These are phyloP conservation scores for Edolisoma coerulescens DNA, from an alignment of 2,113 vertebrate genomes.

Conservation along the genomic window DNA sequence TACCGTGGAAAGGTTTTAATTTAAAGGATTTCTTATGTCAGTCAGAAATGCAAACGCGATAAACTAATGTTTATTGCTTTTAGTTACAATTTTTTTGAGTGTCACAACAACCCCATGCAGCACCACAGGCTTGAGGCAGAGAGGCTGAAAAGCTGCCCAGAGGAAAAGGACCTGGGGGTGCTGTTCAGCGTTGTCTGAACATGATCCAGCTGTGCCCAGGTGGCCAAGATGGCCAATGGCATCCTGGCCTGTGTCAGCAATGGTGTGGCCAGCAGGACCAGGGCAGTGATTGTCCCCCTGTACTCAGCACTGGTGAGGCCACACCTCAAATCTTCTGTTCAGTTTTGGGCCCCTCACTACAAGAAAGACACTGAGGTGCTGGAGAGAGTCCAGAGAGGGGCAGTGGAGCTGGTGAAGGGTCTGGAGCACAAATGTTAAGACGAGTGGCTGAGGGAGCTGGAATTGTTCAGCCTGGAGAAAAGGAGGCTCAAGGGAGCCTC, in stretches of 20 bases:
- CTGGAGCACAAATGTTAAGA: neutral
- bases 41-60: neutral
- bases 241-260: accelerated
- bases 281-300: neutral
- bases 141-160: neutral
- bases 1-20: neutral
- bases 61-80: neutral
- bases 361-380: neutral
- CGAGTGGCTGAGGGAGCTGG: neutral
- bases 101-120: neutral
- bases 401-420: accelerated
- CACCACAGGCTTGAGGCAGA: neutral
- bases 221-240: neutral
- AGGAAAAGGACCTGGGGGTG: neutral
- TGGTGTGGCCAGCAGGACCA: neutral
- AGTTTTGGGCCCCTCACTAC: neutral
- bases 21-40: neutral
- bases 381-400: neutral
- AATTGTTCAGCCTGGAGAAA: neutral
- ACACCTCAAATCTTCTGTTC: accelerated
- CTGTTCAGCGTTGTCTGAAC: too few relatives aligned
- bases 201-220: neutral
- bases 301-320: accelerated
- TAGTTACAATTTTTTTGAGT: neutral
- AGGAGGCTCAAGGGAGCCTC: neutral